Base-by-base conservation (phyloP, 2,888 invertebrate genomes). In the Ametastegia equiseti region DNA sequence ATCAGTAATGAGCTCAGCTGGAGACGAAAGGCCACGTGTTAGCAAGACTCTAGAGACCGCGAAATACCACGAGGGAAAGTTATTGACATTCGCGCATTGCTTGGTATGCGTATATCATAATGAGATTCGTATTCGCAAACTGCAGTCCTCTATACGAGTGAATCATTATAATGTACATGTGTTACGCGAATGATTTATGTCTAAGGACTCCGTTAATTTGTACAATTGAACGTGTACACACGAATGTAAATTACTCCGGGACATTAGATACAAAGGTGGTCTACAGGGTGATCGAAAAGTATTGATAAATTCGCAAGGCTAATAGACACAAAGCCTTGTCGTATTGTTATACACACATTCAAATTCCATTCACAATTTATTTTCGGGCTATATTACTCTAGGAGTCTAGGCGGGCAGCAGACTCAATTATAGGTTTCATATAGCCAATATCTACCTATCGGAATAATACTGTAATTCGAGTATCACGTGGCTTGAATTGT, bases 61-160 rank as follows among this genome's bases (percentile, higher is more conserved):
- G 30, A 30, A n/a, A 60, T 36, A 39, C 39, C 23, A 19, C 4
- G 19, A 67, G 39, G 67, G 39, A 65, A 63, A 67, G 67, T 67
- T 67, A 67, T 67, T 67, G 67, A 42, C 67, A 67, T 67, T 67
- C 67, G 36, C 23, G 19, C 4, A 67, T 15, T 67, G 36, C 23
- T 39, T 36, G 13, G 36, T 23, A 13, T 19, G 6, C 11, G 65
- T 65, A 15, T 36, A 67, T 67, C 11, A 11, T 67, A 67, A 67
- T 67, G 67, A 36, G 67, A 67, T 67, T 67, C 67, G 39, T 36
- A 9, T 19, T 19, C 39, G 19, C 33, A 36, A 33, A 19, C 65
- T 67, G 19, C 3, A 67, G n/a, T 2, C 60, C 30, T 15, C 27
- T 5, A 60, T 30, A 13, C 60, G 30, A 30, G 60, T 60, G 30